Evolutionary conservation across 2,113 vertebrate genomes (phyloP).

Genomic region (Phocoena phocoena): DNA sequence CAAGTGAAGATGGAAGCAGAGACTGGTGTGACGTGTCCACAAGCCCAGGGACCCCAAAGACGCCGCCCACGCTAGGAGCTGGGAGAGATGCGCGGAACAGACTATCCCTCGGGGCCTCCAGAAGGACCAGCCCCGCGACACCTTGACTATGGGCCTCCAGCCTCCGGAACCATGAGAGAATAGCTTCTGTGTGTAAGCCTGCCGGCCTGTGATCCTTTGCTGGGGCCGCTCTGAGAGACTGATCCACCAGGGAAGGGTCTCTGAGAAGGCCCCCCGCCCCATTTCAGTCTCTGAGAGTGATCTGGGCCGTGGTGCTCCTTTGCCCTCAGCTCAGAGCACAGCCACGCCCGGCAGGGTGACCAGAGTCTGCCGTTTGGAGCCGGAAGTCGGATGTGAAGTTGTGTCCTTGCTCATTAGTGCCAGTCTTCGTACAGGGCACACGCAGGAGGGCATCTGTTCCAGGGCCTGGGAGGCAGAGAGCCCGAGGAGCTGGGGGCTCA

Average conservation of each 20-base stretch:
- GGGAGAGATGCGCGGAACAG: neutral
- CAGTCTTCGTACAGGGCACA: neutral
- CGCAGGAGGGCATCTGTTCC: neutral
- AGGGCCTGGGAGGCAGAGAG: neutral
- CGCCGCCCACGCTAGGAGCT: accelerated
- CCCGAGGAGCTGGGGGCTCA: neutral
- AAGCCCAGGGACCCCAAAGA: neutral
- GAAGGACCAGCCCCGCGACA: neutral
- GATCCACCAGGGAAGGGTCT: accelerated
- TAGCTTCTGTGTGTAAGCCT: neutral
- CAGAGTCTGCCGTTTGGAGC: conserved; percentile 38
- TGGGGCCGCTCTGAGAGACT: neutral
- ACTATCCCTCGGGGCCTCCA: neutral
- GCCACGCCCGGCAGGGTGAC: neutral
- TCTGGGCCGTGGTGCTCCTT: conserved; percentile 14
- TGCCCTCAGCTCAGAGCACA: neutral
- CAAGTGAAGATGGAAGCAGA: neutral
- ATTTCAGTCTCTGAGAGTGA: neutral
- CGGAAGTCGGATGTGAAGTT: conserved; percentile 65
- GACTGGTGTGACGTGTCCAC: accelerated
- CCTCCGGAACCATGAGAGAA: accelerated
- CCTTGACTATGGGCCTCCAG: neutral
- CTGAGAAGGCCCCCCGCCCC: neutral
- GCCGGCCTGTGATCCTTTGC: accelerated
- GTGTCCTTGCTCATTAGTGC: conserved; percentile 63